Conservation (phyloP, 2,888 invertebrate species). For the Thecocarcelia acutangulata region DNA sequence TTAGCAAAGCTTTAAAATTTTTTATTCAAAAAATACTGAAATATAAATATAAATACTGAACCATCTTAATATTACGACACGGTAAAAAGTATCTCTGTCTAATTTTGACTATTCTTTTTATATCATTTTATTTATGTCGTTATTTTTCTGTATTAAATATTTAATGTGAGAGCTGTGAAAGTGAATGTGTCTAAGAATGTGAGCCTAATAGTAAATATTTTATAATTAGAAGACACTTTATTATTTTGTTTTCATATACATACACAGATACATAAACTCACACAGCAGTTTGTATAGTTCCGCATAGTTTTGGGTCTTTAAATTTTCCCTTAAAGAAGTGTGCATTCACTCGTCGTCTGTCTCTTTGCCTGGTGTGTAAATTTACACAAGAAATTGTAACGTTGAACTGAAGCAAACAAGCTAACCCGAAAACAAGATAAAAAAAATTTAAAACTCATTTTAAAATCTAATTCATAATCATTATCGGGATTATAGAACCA, state of each 20-base stretch:
- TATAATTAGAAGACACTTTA: constrained; percentile 62
- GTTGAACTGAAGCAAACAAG: constrained; percentile 57
- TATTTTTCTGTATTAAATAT: constrained; percentile 33
- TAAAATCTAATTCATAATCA: constrained; percentile 45
- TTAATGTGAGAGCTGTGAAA: constrained; percentile 31
- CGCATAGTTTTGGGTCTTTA: constrained; percentile 5
- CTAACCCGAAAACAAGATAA: background rate
- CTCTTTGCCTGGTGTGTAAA: constrained; percentile 35
- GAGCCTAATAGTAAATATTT: constrained; percentile 36
- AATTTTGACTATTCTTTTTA: background rate
- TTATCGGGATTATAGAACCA: constrained; percentile 13
- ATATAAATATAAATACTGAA: no score
- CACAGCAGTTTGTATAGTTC: background rate
- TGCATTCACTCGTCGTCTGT: background rate
- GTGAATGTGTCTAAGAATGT: background rate
- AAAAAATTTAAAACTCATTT: constrained; percentile 10
- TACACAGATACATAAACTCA: background rate
- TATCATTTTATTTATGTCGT: constrained; percentile 59
- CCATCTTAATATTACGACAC: no score
- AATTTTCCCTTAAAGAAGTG: constrained; percentile 7
- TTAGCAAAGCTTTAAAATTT: no score
- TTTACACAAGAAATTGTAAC: constrained; percentile 61
- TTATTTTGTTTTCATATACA: constrained; percentile 34
- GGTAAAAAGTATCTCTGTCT: no score
- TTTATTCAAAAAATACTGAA: no score